Base-by-base conservation (phyloP, 64 coral and sea anemone genomes). In the Astreopora myriophthalma region DNA sequence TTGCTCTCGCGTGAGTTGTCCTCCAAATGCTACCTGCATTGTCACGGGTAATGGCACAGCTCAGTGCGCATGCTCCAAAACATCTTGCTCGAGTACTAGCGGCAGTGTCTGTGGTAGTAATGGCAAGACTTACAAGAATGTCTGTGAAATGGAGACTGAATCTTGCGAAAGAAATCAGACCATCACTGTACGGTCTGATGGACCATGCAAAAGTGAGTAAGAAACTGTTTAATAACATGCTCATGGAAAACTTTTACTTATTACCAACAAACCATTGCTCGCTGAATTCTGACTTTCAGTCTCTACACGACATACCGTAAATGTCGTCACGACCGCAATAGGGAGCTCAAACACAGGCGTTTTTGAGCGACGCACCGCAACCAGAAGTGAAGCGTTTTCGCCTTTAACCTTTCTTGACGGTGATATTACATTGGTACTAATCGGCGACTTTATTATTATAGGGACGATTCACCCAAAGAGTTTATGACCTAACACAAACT, bases 91-190 rank as follows among this genome's bases (percentile, higher is more conserved):
- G 1, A 52, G 62, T 23, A 49, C 44, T 22, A 91, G 68, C 64
- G 42, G 75, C 19, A 52, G 57, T 29, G 87, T 99, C 48, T 99
- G 97, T 76, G 97, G 97, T 29, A 91, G 48, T 12, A 93, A 99
- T 29, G 39, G 34, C 12, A 87, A 64, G 34, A 90, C 64, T 5
- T 96, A 96, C 76, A 65, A 72, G 52, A 96, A 75, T 37, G 69
- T 67, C 34, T 96, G 95, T 75, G 95, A 81, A 25, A 42, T 96
- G 87, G 74, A 52, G 23, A 29, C 74, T 5, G 86, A 89, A 28
- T 77, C 95, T 52, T 96, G 95, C 34, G 48, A 52, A 9, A 70
- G 40, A 0, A 66, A 91, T 48, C 58, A 86, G 22, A 68, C 62
- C 46, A 89, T 96, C 44, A 76, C 73, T 2, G 80, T 90, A 25